These are phyloP conservation scores for Eulemur coronatus DNA, from an alignment of 2,797 vertebrate genomes.

Conservation along the genomic window DNA sequence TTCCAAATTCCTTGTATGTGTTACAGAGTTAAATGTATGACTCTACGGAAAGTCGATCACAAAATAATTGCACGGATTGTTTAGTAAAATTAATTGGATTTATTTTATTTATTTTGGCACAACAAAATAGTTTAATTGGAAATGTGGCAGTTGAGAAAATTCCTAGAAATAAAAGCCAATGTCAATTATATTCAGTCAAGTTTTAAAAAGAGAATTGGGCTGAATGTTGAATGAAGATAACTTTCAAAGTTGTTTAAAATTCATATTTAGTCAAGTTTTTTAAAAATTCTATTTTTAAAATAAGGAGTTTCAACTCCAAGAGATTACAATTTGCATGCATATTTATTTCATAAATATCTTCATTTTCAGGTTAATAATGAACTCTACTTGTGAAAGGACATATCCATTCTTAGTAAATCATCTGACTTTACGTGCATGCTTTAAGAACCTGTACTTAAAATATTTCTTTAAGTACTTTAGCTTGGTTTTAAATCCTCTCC, in stretches of 20 bases:
- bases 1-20: not conserved
- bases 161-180: not conserved
- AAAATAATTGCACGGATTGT: not conserved
- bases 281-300: not conserved
- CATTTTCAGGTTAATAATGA: not conserved
- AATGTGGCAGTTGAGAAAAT: not conserved
- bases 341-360: conserved; percentile 23
- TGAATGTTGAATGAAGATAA: not conserved
- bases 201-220: not conserved
- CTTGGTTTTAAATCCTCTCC: not conserved
- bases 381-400: not conserved
- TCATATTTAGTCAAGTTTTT: not conserved
- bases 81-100: not conserved
- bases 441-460: not conserved
- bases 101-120: not conserved
- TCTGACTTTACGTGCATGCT: not conserved
- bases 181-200: not conserved
- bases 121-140: not conserved
- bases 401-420: not conserved
- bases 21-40: not conserved
- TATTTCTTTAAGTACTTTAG: not conserved
- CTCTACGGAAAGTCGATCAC: not conserved
- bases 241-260: not conserved
- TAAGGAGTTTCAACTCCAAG: not conserved
- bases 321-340: not conserved